Conservation (phyloP, 2,113 vertebrate genomes). For the Corythoichthys haematopterus region DNA sequence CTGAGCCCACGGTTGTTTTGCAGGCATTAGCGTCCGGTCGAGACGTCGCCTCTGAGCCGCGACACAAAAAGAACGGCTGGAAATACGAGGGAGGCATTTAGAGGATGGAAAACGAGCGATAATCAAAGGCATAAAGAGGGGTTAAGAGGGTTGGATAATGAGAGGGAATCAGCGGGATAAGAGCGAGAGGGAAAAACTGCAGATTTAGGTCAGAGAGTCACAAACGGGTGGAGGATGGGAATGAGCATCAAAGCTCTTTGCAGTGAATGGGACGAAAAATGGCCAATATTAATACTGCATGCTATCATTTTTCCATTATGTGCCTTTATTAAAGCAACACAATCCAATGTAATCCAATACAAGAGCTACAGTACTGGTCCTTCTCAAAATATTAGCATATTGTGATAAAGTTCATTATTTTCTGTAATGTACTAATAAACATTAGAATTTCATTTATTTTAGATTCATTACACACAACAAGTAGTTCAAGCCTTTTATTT, state of each 20-base stretch:
- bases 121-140: conserved; percentile 55
- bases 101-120: conserved; percentile 32
- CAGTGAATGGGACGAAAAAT: conserved; percentile 31
- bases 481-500: no score
- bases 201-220: conserved; percentile 66
- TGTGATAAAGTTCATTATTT: no score
- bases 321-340: neutral
- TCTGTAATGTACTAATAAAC: no score
- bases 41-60: conserved; percentile 21
- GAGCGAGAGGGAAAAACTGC: conserved; percentile 22
- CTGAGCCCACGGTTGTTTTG: conserved; percentile 24
- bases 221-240: conserved; percentile 47
- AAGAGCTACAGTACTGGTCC: neutral
- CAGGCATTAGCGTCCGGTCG: conserved; percentile 10
- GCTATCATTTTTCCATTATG: conserved; percentile 5
- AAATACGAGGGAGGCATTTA: conserved; percentile 30
- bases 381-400: no score
- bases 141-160: conserved; percentile 57
- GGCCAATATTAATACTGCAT: neutral
- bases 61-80: conserved; percentile 10
- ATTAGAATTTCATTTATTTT: no score
- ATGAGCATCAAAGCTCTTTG: conserved; percentile 32
- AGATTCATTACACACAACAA: no score
- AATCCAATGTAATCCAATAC: neutral
- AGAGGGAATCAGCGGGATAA: conserved; percentile 46